These are phyloP conservation scores for Erebia aethiops DNA, from an alignment of 2,888 invertebrate genomes.

Conservation along the genomic window DNA sequence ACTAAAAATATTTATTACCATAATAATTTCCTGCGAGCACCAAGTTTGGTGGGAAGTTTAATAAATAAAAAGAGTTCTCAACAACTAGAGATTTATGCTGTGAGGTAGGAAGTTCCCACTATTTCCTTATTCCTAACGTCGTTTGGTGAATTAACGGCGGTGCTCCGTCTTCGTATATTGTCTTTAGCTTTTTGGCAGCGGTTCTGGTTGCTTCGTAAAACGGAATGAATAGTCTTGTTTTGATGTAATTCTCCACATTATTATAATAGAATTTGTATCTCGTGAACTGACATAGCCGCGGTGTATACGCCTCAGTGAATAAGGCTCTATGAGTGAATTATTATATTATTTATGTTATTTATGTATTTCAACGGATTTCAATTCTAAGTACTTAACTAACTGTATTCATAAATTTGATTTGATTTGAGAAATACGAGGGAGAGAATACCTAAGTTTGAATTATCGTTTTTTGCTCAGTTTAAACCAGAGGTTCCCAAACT, in stretches of 20 bases:
- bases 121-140: slow-evolving; percentile 36
- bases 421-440: no score
- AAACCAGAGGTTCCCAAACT: no score
- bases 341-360: no score
- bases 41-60: slow-evolving; percentile 32
- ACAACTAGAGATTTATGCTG: slow-evolving; percentile 35
- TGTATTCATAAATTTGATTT: no score
- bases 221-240: slow-evolving; percentile 34
- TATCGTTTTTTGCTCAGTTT: no score
- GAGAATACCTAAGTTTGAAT: background rate
- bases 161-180: slow-evolving; percentile 34
- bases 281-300: background rate
- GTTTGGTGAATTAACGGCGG: slow-evolving; percentile 38
- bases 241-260: slow-evolving; percentile 26
- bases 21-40: slow-evolving; percentile 28
- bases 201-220: slow-evolving; percentile 24
- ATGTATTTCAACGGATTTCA: no score
- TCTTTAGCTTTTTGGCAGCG: slow-evolving; percentile 32
- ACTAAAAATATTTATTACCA: slow-evolving; percentile 25
- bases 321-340: no score
- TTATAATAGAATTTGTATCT: background rate
- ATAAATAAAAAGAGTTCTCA: slow-evolving; percentile 37
- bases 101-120: slow-evolving; percentile 34
- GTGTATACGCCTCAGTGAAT: background rate
- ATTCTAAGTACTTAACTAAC: no score